Conservation (phyloP, 2,888 invertebrate genomes). For the Cloeon dipterum region DNA sequence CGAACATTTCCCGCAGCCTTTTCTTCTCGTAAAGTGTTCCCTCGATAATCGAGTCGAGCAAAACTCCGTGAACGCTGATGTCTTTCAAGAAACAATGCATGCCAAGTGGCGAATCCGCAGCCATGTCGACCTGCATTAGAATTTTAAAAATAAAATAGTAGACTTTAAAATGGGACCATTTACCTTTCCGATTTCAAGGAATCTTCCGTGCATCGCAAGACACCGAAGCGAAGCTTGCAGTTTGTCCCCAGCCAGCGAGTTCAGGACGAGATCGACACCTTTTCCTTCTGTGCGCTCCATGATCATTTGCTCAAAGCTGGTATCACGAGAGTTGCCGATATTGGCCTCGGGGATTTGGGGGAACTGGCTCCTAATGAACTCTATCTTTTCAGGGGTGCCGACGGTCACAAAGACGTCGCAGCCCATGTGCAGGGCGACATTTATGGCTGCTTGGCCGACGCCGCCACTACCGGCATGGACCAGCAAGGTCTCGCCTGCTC, state of each 20-base stretch:
- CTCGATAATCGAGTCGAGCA: slow-evolving; percentile 44
- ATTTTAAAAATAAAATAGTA: too few species aligned
- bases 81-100: slow-evolving; percentile 47
- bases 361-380: slow-evolving; percentile 33
- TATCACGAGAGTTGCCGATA: slow-evolving; percentile 72
- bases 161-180: slow-evolving; percentile 42
- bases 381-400: slow-evolving; percentile 34
- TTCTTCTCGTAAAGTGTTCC: slow-evolving; percentile 26
- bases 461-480: slow-evolving; percentile 43
- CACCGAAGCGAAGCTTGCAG: slow-evolving; percentile 44
- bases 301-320: slow-evolving; percentile 70
- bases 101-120: slow-evolving; percentile 18
- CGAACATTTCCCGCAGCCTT: slow-evolving; percentile 27
- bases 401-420: slow-evolving; percentile 49
- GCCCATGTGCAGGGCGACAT: slow-evolving; percentile 35
- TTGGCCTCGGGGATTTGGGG: slow-evolving; percentile 32
- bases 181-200: slow-evolving; percentile 74
- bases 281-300: slow-evolving; percentile 53
- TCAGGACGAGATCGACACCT: slow-evolving; percentile 78
- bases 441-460: slow-evolving; percentile 57
- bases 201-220: slow-evolving; percentile 34
- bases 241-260: slow-evolving; percentile 83
- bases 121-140: slow-evolving; percentile 6
- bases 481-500: slow-evolving; percentile 20
- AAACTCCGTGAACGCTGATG: slow-evolving; percentile 51